Base-by-base conservation (phyloP, 2,888 invertebrate genomes). In the Lasius fuliginosus region DNA sequence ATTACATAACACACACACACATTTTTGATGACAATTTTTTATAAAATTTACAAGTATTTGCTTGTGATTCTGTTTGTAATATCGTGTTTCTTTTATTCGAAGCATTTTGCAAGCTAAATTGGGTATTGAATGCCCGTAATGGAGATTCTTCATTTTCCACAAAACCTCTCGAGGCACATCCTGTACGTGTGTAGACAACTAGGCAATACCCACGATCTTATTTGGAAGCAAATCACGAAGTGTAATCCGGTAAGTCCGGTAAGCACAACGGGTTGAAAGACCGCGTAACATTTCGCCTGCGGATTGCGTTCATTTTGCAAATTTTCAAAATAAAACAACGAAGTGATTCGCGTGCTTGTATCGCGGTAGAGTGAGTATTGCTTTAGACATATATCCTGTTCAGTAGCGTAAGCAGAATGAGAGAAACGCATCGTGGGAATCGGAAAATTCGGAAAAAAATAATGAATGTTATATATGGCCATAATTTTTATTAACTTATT, bases 181-280 rank as follows among this genome's bases (percentile, higher is more conserved):
- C 18, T 33, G 77, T 46, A 42, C 49, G 49, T 27, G 23, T 27
- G 12, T 23, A 67, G 18, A 18, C 76, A 58, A 40, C 68, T 6
- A 46, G 56, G 56, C 36, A 46, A 65, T 69, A 75, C 27, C 11
- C 68, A 62, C 36, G 36, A 46, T 67, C 76, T 81, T 85, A 89
- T 90, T 89, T 83, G 85, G 83, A 90, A 86, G 86, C 90, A 82
- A 87, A 87, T 90, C 90, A 90, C 90, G 90, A 53, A 91, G 75
- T 82, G 60, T 79, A 69, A 65, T 46, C 83, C 75, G 74, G 82
- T 84, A 84, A 85, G 68, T 65, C 81, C 86, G 65, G 86, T 60
- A 73, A 81, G 73, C n/a, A 82, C 62, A 60, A 49, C 64, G 86
- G 79, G 86, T 91, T 91, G 90, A 91, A 89, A 71, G 91, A 88